Conservation (phyloP, 2,888 invertebrate species). For the Dioctria linearis region DNA sequence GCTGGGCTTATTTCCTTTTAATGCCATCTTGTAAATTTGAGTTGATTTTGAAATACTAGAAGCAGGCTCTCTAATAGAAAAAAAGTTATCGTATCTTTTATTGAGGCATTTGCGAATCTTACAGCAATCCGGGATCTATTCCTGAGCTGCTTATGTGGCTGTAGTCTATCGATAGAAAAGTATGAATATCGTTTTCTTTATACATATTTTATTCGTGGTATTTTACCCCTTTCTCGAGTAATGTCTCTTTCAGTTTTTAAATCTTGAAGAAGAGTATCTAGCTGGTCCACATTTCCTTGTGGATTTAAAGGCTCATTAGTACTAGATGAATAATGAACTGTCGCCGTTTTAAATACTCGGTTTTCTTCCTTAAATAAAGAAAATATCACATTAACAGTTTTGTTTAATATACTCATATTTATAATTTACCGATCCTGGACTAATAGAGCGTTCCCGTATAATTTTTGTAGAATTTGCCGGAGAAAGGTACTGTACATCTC, state of each 20-base stretch:
- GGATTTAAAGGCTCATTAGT: slow-evolving; percentile 61
- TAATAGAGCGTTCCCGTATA: slow-evolving; percentile 60
- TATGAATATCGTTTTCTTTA: background rate
- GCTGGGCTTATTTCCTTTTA: slow-evolving; percentile 39
- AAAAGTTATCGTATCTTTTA: too few species aligned
- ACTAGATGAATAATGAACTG: slow-evolving; percentile 68
- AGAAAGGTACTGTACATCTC: slow-evolving; percentile 60
- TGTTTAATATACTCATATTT: background rate
- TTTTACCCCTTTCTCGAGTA: slow-evolving; percentile 65
- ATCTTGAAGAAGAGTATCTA: slow-evolving; percentile 83
- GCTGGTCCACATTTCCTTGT: slow-evolving; percentile 80
- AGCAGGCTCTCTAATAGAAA: slow-evolving; percentile 62
- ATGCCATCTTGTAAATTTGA: slow-evolving; percentile 59
- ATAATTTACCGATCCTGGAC: slow-evolving; percentile 54
- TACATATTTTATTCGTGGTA: background rate
- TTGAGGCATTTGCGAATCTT: slow-evolving; percentile 44
- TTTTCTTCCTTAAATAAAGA: slow-evolving; percentile 65
- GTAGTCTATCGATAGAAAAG: slow-evolving; percentile 55
- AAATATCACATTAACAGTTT: background rate
- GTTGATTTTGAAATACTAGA: slow-evolving; percentile 67
- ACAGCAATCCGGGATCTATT: slow-evolving; percentile 59
- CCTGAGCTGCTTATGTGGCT: slow-evolving; percentile 55
- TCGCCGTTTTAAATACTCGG: slow-evolving; percentile 68
- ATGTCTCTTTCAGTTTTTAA: slow-evolving; percentile 73
- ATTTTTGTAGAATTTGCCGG: slow-evolving; percentile 60